These are phyloP conservation scores for Oncorhynchus masou DNA, from an alignment of 2,113 vertebrate species.

Conservation along the genomic window DNA sequence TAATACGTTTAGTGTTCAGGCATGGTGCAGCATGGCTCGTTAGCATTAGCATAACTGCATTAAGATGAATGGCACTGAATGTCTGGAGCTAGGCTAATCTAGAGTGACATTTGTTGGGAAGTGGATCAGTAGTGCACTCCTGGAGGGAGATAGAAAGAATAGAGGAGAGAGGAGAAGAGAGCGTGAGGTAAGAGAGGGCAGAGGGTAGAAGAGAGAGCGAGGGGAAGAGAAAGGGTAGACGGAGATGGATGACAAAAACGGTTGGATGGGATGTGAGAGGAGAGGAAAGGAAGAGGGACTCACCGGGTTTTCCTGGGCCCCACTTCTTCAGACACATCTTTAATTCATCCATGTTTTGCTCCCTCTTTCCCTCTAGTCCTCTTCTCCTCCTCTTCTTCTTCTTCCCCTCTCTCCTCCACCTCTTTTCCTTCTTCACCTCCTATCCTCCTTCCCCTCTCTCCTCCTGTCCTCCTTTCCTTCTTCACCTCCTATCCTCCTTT, in stretches of 20 bases:
- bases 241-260: background rate
- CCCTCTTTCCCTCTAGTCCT: background rate
- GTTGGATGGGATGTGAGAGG: conserved; percentile 17
- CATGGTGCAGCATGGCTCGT: background rate
- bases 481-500: too few species aligned
- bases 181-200: conserved; percentile 2
- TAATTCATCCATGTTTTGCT: conserved; percentile 38
- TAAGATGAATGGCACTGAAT: background rate
- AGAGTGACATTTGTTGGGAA: background rate
- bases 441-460: conserved; percentile 16
- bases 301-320: conserved; percentile 25
- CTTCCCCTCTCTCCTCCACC: background rate
- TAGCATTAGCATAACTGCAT: background rate
- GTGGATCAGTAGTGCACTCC: background rate
- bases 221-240: background rate
- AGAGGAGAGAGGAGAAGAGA: conserved; percentile 6
- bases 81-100: background rate
- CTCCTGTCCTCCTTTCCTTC: conserved; percentile 7
- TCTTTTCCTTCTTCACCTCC: background rate
- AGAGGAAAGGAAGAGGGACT: conserved; percentile 18
- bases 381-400: background rate
- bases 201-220: background rate
- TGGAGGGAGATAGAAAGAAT: background rate
- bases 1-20: background rate
- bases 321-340: conserved; percentile 42